A percentile compares a stretch with the other conserved stretches of the same genome.
These are phyloP conservation scores for Idaea aversata DNA, from an alignment of 2,888 invertebrate species.

Conservation along the genomic window DNA sequence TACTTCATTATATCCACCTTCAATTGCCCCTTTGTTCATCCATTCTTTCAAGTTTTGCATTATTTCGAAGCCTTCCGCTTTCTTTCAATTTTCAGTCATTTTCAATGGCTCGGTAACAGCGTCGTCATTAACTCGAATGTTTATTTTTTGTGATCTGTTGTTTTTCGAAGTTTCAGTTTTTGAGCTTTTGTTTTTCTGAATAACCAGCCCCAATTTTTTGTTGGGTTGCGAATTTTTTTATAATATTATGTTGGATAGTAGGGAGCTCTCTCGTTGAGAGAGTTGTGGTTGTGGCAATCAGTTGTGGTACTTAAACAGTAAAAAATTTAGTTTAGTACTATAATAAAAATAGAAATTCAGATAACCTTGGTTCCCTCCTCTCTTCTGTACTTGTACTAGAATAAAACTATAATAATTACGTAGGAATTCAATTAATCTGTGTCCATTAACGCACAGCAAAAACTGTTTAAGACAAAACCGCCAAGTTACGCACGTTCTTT, in stretches of 20 bases:
- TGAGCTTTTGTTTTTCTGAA: constrained; percentile 22
- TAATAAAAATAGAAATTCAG: no score
- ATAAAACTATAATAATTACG: no score
- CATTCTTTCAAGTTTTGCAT: constrained; percentile 68
- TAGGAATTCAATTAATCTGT: no score
- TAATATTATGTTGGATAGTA: not conserved
- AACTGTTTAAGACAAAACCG: no score
- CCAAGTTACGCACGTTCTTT: not conserved
- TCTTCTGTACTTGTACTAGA: no score
- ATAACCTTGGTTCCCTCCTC: no score
- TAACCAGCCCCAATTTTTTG: constrained; percentile 5
- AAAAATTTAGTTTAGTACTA: no score
- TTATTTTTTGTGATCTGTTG: constrained; percentile 17
- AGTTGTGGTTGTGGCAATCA: no score
- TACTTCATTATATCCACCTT: constrained; percentile 77
- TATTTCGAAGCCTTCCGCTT: constrained; percentile 71
- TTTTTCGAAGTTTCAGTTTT: constrained; percentile 16
- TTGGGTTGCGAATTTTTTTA: not conserved
- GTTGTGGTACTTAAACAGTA: no score
- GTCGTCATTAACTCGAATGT: constrained; percentile 72
- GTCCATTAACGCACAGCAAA: no score
- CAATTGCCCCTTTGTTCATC: constrained; percentile 77
- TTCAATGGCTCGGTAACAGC: constrained; percentile 64
- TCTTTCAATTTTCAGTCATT: constrained; percentile 69
- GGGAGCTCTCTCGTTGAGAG: no score